Evolutionary conservation across 2,113 vertebrate genomes (phyloP), one percentile per base, ranked within the genome.

Genomic region (Phrynosoma blainvillii): DNA sequence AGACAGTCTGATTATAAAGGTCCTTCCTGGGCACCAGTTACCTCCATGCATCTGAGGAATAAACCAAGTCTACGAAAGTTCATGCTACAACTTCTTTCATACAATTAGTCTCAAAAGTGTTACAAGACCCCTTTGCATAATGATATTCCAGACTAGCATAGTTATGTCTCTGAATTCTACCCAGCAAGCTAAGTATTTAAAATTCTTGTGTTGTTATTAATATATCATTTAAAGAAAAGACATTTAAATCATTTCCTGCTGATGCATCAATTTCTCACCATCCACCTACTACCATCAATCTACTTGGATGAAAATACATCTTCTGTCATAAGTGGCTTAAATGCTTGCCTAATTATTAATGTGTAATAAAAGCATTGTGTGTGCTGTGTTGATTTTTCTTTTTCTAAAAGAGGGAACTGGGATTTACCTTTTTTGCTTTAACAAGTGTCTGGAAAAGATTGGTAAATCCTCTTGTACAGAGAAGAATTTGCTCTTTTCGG

Each of bases 391-490:
- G 5, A 47, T 47, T 16, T 62, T 62, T 62, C 2, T 14, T 59
- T 59, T 62, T 36, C 52, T 36, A 0, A 4, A 52, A 77, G 18
- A 78, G 56, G 76, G 52, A 56, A 59, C 5, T 71, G 56, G 4
- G 12, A 74, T 92, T 92, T 94, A 96, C 97, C 96, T 97, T 97
- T 88, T 88, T 96, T 86, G 95, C 96, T 89, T 94, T 85, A 85
- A 96, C 96, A 85, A 97, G 91, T 77, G 90, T 94, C 54, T 93
- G 91, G 87, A 97, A 97, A 82, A 97, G 94, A 40, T 95, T 94
- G 10, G 96, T 96, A 27, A 97, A 97, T 52, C 96, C 97, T 32
- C 92, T 90, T 0, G 96, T 96, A 4, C 95, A 97, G 5, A 93
- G 81, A 3, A 97, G 94, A 68, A 97, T 86, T 25, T 91, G 88